These are phyloP conservation scores for Heteromurus nitidus DNA, from an alignment of 2,888 invertebrate species.

Conservation along the genomic window DNA sequence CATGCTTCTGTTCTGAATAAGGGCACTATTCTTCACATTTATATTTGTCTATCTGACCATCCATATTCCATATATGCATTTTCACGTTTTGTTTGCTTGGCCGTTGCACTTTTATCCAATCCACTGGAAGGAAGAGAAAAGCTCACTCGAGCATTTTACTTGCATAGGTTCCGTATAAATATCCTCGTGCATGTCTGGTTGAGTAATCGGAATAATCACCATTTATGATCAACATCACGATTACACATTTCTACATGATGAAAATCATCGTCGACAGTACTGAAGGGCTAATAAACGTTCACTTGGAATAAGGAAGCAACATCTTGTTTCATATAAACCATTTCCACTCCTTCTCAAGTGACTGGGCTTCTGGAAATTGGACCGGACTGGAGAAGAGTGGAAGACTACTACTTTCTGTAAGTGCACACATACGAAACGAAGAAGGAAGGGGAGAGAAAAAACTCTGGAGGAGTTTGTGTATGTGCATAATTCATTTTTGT, in stretches of 20 bases:
- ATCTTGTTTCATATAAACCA: conserved; percentile 31
- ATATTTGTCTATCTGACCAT: background rate
- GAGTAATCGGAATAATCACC: conserved; percentile 34
- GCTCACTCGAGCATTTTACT: background rate
- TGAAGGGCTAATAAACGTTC: conserved; percentile 5
- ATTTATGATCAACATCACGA: conserved; percentile 17
- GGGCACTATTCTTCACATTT: background rate
- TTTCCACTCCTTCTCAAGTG: too few species aligned
- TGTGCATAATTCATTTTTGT: background rate
- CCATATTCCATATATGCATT: background rate
- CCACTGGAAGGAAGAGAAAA: too few species aligned
- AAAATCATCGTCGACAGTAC: background rate
- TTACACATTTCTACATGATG: conserved; percentile 1
- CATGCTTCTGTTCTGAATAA: background rate
- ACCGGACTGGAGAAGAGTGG: background rate
- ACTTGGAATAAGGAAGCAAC: background rate
- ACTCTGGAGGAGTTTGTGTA: background rate
- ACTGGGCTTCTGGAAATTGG: background rate
- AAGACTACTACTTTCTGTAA: too few species aligned
- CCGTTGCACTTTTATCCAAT: too few species aligned
- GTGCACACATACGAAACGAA: background rate
- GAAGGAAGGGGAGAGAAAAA: background rate
- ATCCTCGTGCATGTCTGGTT: background rate
- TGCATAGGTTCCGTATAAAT: background rate
- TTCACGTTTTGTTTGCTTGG: background rate